Evolutionary conservation across 2,888 invertebrate genomes (phyloP), one percentile per base, ranked within the genome.

Genomic region (Thysanoteuthis rhombus): DNA sequence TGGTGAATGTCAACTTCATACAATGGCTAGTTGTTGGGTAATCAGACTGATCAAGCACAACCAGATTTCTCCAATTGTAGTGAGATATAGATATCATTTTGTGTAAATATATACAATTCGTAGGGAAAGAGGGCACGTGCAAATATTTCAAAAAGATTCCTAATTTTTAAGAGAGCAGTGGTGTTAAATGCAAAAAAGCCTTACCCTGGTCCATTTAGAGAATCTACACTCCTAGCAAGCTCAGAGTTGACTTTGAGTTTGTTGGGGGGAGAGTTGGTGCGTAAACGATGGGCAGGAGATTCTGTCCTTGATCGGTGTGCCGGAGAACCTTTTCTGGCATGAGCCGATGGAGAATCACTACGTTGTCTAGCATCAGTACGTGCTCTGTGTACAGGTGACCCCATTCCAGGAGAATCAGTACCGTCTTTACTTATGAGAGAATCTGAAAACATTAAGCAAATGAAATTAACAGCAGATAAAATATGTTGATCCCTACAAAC

Each of bases 171-270:
- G 52, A 22, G 25, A 52, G 25, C 6, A 5, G 25, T 52, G 52
- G 52, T 52, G 22, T 52, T 45, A 45, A 28, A 58, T 28, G 1
- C 8, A 58, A n/a, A 75, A 1, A 19, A 92, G 32, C 12, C 42
- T 42, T 92, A 92, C 92, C 40, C n/a, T 92, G 92, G 22, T 42
- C 45, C 92, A 92, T 92, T 92, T 32, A 92, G 45, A 10, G 92
- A 92, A 92, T 92, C 92, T 32, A 45, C n/a, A 45, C 92, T 92
- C 36, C 32, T 40, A n/a, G 92, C 92, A 40, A 92, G 45, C 6
- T 92, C 92, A n/a, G 92, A 92, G 42, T 45, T n/a, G 40, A n/a
- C 39, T 40, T 92, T 92, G n/a, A 92, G 92, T 92, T 92, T 92
- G 90, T 42, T 38, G 32, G 32, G 32, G 36, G 92, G 45, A 28